Evolutionary conservation across 2,797 vertebrate genomes (phyloP).

Genomic region (Acipenser ruthenus): DNA sequence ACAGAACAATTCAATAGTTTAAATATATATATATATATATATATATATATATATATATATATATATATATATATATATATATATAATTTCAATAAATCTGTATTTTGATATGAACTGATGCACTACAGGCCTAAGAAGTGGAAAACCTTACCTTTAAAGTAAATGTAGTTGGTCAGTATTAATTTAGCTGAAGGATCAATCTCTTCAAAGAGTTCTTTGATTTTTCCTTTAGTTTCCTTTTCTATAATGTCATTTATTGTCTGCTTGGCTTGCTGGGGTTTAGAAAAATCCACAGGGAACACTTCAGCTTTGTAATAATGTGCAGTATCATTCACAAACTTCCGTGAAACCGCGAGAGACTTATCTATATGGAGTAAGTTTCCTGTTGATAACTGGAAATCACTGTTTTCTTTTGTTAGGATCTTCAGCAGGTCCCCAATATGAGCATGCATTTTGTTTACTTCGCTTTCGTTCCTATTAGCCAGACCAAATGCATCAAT

Average conservation of each 20-base stretch:
- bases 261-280: constrained; percentile 23
- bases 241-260: constrained; percentile 51
- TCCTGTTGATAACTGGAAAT: constrained; percentile 4
- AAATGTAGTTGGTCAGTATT: constrained; percentile 55
- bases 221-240: constrained; percentile 52
- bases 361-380: constrained; percentile 18
- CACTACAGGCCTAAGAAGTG: neutral
- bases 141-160: constrained; percentile 55
- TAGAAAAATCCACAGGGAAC: constrained; percentile 43
- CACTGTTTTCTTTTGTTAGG: constrained; percentile 14
- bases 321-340: constrained; percentile 35
- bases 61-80: neutral
- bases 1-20: no score
- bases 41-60: neutral
- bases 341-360: constrained; percentile 3
- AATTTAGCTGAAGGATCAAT: constrained; percentile 49
- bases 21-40: no score
- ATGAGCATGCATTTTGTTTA: constrained; percentile 22
- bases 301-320: constrained; percentile 43
- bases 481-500: constrained; percentile 20
- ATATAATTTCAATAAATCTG: neutral
- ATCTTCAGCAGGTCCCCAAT: constrained; percentile 17
- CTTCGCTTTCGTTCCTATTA: constrained; percentile 15
- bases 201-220: constrained; percentile 42
- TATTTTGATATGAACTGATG: neutral